Evolutionary conservation across 2,888 invertebrate genomes (phyloP), one percentile per base, ranked within the genome.

Genomic region (Platycheirus albimanus): DNA sequence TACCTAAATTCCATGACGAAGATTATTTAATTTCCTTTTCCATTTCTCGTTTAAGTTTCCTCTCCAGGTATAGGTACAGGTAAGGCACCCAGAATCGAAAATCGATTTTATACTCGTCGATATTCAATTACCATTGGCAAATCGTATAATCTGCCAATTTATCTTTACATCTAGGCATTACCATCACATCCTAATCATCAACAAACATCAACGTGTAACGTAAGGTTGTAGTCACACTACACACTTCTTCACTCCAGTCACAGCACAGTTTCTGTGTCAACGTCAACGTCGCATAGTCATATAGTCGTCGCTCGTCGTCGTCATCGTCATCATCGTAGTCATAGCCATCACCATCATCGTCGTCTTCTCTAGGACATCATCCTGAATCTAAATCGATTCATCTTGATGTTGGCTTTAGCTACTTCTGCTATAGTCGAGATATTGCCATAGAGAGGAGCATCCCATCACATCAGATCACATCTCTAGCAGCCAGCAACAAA

Each of bases 81-180:
- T n/a, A n/a, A 1, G 41, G 13, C 17, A 13, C 49, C 15, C 24
- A 45, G 58, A 41, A 61, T 17, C 17, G 33, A 70, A 80, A 80
- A 80, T 80, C 80, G 72, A 83, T 83, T 78, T 63, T 51, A 10
- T 41, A 24, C 71, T 69, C 69, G 38, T 83, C 83, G 67, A 74
- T 83, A 78, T 83, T 83, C 83, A 72, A 83, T 83, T 83, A 83
- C 83, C 63, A 47, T 74, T 56, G 78, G 72, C 63, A 83, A 74
- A 78, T 78, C 74, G 63, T 56, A 69, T 83, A 83, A 83, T 83
- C 78, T 78, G 63, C 3, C 78, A 83, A 83, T 83, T 78, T 83
- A 83, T 78, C 69, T 74, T 83, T 78, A 78, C 78, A 78, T 83
- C 78, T 56, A 66, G 51, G 67, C 54, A 81, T 81, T 67, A 77